Conservation (phyloP, 2,797 vertebrate genomes). For the Pseudochirops corinnae region DNA sequence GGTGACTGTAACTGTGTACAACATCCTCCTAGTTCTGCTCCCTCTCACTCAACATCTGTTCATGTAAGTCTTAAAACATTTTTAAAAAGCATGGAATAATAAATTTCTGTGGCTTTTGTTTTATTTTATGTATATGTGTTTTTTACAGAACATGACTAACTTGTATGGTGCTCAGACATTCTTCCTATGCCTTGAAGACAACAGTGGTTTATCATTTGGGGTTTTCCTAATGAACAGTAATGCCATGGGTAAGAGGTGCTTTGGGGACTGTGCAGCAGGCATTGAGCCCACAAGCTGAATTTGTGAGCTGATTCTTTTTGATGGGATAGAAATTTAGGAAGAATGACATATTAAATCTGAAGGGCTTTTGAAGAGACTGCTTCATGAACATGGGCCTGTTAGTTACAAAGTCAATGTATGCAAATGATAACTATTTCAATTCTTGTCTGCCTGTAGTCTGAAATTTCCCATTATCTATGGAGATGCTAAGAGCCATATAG, state of each 20-base stretch:
- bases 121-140: not conserved
- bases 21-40: no score
- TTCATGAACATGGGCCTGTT: not conserved
- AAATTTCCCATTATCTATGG: not conserved
- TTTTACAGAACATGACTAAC: slow-evolving; percentile 89
- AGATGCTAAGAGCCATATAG: not conserved
- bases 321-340: not conserved
- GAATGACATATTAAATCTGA: not conserved
- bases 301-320: not conserved
- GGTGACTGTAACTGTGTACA: no score
- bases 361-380: not conserved
- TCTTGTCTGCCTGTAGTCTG: not conserved
- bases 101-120: not conserved
- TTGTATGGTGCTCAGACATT: slow-evolving; percentile 96
- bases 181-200: slow-evolving; percentile 94
- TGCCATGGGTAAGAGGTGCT: slow-evolving; percentile 92
- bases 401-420: not conserved
- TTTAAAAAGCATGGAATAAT: not conserved
- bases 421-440: not conserved
- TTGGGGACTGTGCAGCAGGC: not conserved
- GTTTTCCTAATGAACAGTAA: slow-evolving; percentile 98
- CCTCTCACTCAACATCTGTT: no score
- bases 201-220: slow-evolving; percentile 92
- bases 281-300: not conserved
- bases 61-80: not conserved